Evolutionary conservation across 2,888 invertebrate species (phyloP).

Genomic region (Cerastis leucographa): DNA sequence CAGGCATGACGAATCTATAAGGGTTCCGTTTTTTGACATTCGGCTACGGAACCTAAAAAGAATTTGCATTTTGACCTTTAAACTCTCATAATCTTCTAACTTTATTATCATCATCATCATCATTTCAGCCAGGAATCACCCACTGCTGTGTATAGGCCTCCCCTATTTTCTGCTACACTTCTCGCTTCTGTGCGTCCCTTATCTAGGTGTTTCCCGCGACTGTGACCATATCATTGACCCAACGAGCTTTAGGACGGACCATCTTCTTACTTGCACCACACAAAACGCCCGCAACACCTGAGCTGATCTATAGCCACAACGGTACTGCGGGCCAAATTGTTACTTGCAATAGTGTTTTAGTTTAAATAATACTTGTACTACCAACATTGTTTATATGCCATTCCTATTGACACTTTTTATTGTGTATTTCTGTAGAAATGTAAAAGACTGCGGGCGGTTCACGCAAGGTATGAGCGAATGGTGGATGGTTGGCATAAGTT

Average conservation of each 20-base stretch:
- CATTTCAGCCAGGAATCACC: too few species aligned
- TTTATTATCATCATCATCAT: constrained; percentile 48
- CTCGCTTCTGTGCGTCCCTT: too few species aligned
- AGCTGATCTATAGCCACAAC: constrained; percentile 88
- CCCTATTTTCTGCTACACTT: too few species aligned
- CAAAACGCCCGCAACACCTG: constrained; percentile 86
- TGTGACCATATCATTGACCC: too few species aligned
- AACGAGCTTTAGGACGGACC: too few species aligned
- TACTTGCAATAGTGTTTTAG: constrained; percentile 85
- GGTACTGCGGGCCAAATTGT: constrained; percentile 89
- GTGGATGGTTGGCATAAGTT: not conserved
- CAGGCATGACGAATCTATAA: too few species aligned
- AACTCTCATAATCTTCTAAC: constrained; percentile 46
- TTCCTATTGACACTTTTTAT: constrained; percentile 60
- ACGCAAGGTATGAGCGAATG: constrained; percentile 36
- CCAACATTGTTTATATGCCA: constrained; percentile 59
- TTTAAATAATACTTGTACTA: constrained; percentile 73
- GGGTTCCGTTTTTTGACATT: too few species aligned
- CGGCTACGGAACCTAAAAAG: too few species aligned
- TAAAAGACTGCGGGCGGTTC: constrained; percentile 15
- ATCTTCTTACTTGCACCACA: constrained; percentile 70
- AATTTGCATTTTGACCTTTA: not conserved
- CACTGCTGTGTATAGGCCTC: too few species aligned
- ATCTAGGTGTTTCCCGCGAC: too few species aligned
- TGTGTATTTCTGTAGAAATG: constrained; percentile 33